Evolutionary conservation across 2,888 invertebrate genomes (phyloP).

Genomic region (Icerya purchasi): DNA sequence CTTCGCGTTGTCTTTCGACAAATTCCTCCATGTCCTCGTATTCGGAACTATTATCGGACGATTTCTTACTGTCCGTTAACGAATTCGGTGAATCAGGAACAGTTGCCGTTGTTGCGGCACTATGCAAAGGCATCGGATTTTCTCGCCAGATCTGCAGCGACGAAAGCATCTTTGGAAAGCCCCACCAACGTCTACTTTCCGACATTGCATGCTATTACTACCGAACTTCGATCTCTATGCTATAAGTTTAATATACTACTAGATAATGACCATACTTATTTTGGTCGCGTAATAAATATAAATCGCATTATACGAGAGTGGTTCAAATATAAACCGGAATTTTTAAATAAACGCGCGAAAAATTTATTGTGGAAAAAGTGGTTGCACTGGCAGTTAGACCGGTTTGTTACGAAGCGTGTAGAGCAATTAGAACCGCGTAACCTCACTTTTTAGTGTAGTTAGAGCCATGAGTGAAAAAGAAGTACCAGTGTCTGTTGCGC

Average conservation of each 20-base stretch:
- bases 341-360: too few species aligned
- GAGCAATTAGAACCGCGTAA: too few species aligned
- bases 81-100: not conserved
- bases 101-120: not conserved
- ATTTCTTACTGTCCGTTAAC: conserved; percentile 2
- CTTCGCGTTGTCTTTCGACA: conserved; percentile 9
- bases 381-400: too few species aligned
- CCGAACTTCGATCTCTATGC: too few species aligned
- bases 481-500: too few species aligned
- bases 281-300: not conserved
- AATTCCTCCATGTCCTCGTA: conserved; percentile 13
- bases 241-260: too few species aligned
- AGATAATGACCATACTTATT: not conserved
- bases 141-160: conserved; percentile 12
- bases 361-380: too few species aligned
- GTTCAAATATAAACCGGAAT: too few species aligned
- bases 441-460: too few species aligned
- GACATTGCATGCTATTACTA: conserved; percentile 6
- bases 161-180: conserved; percentile 14
- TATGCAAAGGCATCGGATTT: not conserved
- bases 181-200: conserved; percentile 16
- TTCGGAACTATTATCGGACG: conserved; percentile 1
- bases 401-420: too few species aligned
- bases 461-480: too few species aligned
- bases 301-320: too few species aligned